Base-by-base conservation (phyloP, 2,888 invertebrate genomes). In the Eristalinus aeneus region DNA sequence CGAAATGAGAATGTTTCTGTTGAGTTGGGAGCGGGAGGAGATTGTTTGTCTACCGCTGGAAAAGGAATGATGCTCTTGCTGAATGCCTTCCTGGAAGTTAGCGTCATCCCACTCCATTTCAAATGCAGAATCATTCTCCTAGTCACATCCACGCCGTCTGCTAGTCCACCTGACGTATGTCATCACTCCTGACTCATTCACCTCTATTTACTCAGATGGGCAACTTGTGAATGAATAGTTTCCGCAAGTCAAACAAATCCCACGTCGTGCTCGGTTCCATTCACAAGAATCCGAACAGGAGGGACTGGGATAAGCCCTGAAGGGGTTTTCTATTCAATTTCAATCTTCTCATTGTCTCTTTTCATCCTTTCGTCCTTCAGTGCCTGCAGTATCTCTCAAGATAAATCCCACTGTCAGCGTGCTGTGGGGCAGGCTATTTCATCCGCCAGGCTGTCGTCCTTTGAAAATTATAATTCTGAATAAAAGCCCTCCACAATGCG, bases 401-500 rank as follows among this genome's bases (percentile, higher is more conserved):
- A 82, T 68, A 78, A 82, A 82, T 77, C 77, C 23, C 46, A 0
- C 16, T 36, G 63, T 27, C 56, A 27, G 32, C 39, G 39, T 61
- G 11, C 63, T 46, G 36, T 27, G n/a, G 31, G n/a, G 46, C 23
- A 56, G 22, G 67, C 61, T 46, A 32, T 27, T n/a, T 22, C 31
- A 72, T 53, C 46, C 53, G 46, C 31, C 22, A 36, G 27, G 2
- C 46, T 78, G 10, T 22, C 31, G n/a, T 12, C 63, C 77, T 54
- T 34, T 74, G 74, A 20, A 64, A 64, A 79, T 74, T 79, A 74
- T 74, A 83, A 83, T 83, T 83, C 79, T 79, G 79, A 83, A 74
- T 79, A 36, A 65, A 58, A 53, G 60, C 73, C 69, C 60, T 53
- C 56, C 58, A n/a, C n/a, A 34, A 78, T 58, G 63, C 67, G 22